These are phyloP conservation scores for Metallyticus violacea DNA, from an alignment of 2,888 invertebrate species.

Conservation along the genomic window DNA sequence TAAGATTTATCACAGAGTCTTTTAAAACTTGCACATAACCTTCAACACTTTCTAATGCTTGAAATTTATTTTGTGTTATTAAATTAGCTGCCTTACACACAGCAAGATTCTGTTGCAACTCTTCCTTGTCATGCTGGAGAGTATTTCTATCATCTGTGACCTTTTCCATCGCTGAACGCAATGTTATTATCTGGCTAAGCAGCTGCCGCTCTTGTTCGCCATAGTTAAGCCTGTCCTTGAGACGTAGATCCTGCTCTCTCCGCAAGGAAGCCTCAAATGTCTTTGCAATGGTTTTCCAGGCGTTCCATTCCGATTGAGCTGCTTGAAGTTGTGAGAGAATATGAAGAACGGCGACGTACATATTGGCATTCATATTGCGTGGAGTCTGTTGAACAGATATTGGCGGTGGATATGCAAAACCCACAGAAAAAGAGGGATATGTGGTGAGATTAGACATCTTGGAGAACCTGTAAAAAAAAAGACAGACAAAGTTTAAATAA, in stretches of 20 bases:
- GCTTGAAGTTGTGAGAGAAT: not conserved
- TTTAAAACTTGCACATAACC: not conserved
- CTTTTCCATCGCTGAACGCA: not conserved
- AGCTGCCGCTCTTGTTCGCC: not conserved
- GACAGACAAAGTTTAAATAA: too few species aligned
- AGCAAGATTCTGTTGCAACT: not conserved
- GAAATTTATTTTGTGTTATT: not conserved
- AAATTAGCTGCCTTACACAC: not conserved
- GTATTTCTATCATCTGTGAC: not conserved
- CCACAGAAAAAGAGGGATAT: not conserved
- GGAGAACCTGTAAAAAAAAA: not conserved
- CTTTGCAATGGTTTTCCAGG: not conserved
- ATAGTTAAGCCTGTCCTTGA: not conserved
- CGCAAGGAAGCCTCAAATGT: not conserved
- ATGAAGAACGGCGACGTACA: not conserved
- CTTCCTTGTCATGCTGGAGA: not conserved
- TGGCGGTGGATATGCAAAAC: not conserved
- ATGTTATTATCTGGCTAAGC: not conserved
- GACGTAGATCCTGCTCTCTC: not conserved
- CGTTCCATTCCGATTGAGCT: not conserved
- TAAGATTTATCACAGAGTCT: not conserved
- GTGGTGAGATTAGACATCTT: not conserved
- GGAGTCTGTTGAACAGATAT: not conserved
- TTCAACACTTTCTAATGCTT: not conserved
- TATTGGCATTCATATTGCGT: not conserved